Conservation (phyloP, 2,113 vertebrate species). For the Marmota flaviventris region DNA sequence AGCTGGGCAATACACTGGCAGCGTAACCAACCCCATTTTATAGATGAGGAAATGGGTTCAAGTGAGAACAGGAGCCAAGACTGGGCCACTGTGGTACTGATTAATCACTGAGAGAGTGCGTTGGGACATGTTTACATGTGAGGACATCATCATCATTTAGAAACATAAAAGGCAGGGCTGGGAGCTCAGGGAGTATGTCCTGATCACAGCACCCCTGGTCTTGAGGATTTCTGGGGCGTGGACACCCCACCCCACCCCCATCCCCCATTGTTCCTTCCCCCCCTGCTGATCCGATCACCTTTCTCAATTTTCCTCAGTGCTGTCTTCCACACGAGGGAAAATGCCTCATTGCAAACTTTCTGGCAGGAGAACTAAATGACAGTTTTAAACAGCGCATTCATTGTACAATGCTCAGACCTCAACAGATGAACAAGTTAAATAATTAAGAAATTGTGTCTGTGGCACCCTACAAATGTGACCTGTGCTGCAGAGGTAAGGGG, state of each 20-base stretch:
- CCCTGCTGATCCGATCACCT: background rate
- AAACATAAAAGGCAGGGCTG: background rate
- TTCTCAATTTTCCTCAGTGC: background rate
- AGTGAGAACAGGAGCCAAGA: background rate
- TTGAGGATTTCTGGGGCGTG: background rate
- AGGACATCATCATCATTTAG: background rate
- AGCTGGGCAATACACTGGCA: background rate
- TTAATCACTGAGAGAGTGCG: background rate
- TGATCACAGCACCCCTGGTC: background rate
- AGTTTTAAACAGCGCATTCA: background rate
- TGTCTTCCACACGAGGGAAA: background rate
- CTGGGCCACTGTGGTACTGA: background rate
- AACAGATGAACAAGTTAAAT: background rate
- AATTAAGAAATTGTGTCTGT: background rate
- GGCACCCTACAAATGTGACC: background rate
- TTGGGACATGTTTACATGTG: background rate
- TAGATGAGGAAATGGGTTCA: background rate
- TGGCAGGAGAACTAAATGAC: background rate
- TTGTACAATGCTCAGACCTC: background rate
- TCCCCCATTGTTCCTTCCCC: background rate
- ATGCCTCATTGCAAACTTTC: background rate
- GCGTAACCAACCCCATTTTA: background rate
- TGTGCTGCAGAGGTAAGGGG: background rate
- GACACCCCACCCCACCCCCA: background rate
- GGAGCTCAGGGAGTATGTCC: background rate